Evolutionary conservation across 2,113 vertebrate genomes (phyloP).

Genomic region (Noturus placidus): DNA sequence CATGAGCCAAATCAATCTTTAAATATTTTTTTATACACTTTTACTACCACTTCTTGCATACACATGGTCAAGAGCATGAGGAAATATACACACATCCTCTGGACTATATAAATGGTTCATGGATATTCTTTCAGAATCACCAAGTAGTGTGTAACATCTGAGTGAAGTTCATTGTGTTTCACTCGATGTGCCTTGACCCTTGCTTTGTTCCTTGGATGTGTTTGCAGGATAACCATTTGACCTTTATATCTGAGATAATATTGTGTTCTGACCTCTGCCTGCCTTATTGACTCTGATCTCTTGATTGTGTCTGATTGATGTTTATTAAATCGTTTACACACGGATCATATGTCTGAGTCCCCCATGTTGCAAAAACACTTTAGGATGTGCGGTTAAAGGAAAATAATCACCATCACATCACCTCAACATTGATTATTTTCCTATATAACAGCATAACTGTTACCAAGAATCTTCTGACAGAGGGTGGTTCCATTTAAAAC

Average conservation of each 20-base stretch:
- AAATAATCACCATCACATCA: neutral
- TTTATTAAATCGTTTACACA: neutral
- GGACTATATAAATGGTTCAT: neutral
- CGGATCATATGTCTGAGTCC: neutral
- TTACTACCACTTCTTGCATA: neutral
- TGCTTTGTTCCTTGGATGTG: neutral
- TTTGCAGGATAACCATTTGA: neutral
- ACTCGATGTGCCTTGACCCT: neutral
- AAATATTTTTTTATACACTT: neutral
- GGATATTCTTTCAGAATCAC: neutral
- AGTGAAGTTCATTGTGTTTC: neutral
- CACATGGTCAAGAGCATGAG: neutral
- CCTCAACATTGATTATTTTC: neutral
- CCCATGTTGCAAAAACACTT: neutral
- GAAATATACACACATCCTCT: no score
- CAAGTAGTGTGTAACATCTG: neutral
- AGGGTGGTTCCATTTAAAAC: neutral
- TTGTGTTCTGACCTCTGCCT: neutral
- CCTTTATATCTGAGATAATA: neutral
- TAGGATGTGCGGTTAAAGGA: neutral
- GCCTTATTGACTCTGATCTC: neutral
- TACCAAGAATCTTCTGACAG: neutral
- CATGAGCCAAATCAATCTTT: neutral
- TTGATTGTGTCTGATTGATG: slow-evolving; percentile 7
- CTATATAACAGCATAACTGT: neutral